Evolutionary conservation across 1,140 invertebrate genomes (phyloP).

Genomic region (Reticulitermes speratus): DNA sequence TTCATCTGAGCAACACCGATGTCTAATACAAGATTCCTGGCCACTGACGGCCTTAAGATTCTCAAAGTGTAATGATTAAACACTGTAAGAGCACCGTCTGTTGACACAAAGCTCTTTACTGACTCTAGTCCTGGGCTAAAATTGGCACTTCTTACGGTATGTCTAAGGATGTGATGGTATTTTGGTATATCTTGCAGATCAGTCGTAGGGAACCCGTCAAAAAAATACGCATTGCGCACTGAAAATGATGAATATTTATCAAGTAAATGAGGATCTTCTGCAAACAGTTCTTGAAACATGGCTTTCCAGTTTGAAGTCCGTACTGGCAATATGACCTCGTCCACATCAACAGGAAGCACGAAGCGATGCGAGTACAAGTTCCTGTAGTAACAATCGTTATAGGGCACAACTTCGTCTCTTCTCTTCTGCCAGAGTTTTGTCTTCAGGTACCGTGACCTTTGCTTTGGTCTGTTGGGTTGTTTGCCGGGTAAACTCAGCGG

Average conservation of each 20-base stretch:
- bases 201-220: constrained; percentile 43
- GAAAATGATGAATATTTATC: constrained; percentile 60
- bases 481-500: constrained; percentile 55
- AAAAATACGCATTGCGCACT: constrained; percentile 66
- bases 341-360: constrained; percentile 67
- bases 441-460: constrained; percentile 45
- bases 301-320: constrained; percentile 56
- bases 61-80: constrained; percentile 74
- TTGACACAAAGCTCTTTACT: constrained; percentile 70
- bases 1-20: constrained; percentile 56
- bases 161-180: constrained; percentile 41
- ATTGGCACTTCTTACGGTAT: constrained; percentile 50
- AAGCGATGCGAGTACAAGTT: constrained; percentile 61
- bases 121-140: constrained; percentile 63
- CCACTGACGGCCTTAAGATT: constrained; percentile 55
- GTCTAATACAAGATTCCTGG: constrained; percentile 52
- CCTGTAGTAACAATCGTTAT: constrained; percentile 74
- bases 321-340: constrained; percentile 68
- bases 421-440: constrained; percentile 66
- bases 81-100: constrained; percentile 62
- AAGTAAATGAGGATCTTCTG: constrained; percentile 44
- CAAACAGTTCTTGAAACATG: constrained; percentile 46
- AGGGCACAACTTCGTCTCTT: constrained; percentile 67
- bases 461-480: constrained; percentile 45
- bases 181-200: constrained; percentile 33